These are phyloP conservation scores for Archilochus colubris DNA, from an alignment of 2,113 vertebrate species.

Conservation along the genomic window DNA sequence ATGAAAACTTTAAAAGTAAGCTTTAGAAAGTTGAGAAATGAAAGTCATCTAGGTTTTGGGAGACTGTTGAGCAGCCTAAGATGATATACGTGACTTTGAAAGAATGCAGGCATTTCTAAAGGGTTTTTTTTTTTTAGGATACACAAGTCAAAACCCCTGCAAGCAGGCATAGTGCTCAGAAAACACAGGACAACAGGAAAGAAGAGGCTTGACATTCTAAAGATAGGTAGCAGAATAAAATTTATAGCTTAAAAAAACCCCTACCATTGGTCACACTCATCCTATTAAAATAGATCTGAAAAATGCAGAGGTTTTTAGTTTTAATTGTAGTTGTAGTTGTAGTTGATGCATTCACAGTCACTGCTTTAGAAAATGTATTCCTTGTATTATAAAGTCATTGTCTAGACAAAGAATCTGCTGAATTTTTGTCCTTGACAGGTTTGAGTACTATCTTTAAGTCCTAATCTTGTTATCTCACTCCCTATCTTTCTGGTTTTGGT, in stretches of 20 bases:
- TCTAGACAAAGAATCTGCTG: not conserved
- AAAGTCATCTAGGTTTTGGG: not conserved
- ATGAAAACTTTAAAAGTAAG: not conserved
- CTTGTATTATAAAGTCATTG: not conserved
- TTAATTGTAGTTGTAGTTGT: not conserved
- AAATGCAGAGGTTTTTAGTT: not conserved
- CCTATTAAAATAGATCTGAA: not conserved
- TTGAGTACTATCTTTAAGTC: conserved; percentile 3
- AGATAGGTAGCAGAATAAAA: not conserved
- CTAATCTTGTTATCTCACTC: conserved; percentile 23
- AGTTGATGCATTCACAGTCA: not conserved
- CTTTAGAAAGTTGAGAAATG: not conserved
- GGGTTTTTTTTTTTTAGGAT: not conserved
- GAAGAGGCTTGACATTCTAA: not conserved
- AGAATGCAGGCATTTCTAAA: not conserved
- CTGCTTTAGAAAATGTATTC: not conserved
- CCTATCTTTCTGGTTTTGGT: not conserved
- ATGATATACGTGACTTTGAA: not conserved
- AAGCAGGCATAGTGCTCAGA: not conserved
- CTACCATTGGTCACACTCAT: not conserved
- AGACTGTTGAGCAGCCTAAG: not conserved
- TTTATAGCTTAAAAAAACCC: not conserved
- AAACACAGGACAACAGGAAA: not conserved
- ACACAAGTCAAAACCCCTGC: not conserved
- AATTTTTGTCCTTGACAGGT: conserved; percentile 8